Base-by-base conservation (phyloP, 2,888 invertebrate species). In the Tromatobia lineatoria region DNA sequence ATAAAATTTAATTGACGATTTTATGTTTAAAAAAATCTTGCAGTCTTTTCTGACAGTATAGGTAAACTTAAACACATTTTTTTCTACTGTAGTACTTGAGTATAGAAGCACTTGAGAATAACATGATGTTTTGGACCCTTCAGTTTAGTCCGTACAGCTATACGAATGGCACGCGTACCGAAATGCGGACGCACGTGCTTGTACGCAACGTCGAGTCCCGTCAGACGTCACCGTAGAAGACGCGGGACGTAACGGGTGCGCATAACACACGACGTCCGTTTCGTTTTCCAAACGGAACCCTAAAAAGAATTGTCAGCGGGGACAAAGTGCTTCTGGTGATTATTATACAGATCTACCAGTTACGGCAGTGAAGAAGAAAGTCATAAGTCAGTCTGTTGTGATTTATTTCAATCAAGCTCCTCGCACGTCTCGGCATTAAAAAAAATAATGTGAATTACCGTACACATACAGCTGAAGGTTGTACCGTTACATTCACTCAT, bases 191-290 rank as follows among this genome's bases (percentile, higher is more conserved):
- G 73, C 77, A 82, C 82, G 82, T 73, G 82, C 67, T 67, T 50
- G 45, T 75, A 76, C 81, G 76, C 70, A 81, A 76, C 76, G 76
- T 81, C 76, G 76, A 76, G 81, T 73, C 34, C 25, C 38, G 80
- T 81, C 81, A 47, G 67, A 42, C 45, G 76, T 76, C 81, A 69
- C 29, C 57, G 25, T 50, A 47, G 54, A 38, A 47, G n/a, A 23
- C 29, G n/a, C 38, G 25, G n/a, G 34, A 23, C 59, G 71, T 11
- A 34, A 34, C 10, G 11, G 10, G 54, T 23, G 38, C 54, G 64
- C 71, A 34, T 77, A 77, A 77, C 76, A 13, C 57, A 73, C 71
- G 73, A 82, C 73, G 73, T 82, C 77, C 77, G 71, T 82, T 77
- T 82, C 59, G 25, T 38, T 77, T 77, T 73, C 77, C 4, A 66